Evolutionary conservation across 2,113 vertebrate genomes (phyloP), one percentile per base, ranked within the genome.

Genomic region (Labeo rohita): DNA sequence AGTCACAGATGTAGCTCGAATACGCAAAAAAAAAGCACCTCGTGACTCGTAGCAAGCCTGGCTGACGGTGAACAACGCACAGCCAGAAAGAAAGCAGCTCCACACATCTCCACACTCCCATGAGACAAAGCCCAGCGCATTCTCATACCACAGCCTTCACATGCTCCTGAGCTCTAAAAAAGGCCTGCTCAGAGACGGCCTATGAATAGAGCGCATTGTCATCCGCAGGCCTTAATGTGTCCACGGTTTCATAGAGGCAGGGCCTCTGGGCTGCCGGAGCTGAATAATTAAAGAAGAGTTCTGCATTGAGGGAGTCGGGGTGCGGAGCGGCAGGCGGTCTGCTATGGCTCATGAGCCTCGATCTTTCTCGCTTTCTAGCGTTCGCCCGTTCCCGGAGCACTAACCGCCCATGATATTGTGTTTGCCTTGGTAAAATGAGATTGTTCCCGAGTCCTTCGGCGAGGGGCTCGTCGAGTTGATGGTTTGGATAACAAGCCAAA

Each of bases 191-290:
- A 83, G 70, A 83, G 63, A 74, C 36, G 13, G 83, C n/a, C 87
- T 88, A 83, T 90, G 89, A 90, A 90, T 88, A 90, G 89, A 85
- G 77, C 34, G 63, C 85, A 87, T 90, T 90, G 89, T 90, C 89
- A 86, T 84, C 68, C 70, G 39, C 73, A 34, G 54, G 73, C 78
- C 72, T 83, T 73, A 87, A 81, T 76, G 83, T 85, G 88, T 66
- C 84, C 86, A 75, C 63, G 63, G 76, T 77, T 66, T 83, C 80
- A 72, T n/a, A 36, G 50, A 84, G 88, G 78, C 65, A 50, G 66
- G 61, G 72, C 84, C 87, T 84, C 66, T 80, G 84, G 65, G 81
- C 70, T 50, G 54, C 59, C 81, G 16, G 43, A 43, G 83, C 73
- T 85, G 84, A 89, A 88, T 88, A 88, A 89, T 89, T 89, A 89